Evolutionary conservation across 2,888 invertebrate genomes (phyloP).

Genomic region (Eupithecia abbreviata): DNA sequence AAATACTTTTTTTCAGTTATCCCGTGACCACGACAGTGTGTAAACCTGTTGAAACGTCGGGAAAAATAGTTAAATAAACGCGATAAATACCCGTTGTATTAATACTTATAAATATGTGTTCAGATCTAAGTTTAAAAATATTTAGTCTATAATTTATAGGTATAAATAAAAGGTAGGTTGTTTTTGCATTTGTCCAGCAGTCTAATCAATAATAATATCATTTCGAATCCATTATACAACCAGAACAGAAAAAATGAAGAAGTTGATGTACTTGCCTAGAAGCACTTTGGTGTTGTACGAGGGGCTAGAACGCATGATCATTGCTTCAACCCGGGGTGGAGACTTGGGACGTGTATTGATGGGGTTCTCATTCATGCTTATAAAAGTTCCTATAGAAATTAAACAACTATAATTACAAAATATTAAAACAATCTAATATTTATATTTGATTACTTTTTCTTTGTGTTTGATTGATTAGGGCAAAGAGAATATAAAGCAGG

Average conservation of each 20-base stretch:
- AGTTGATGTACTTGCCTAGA: slow-evolving; percentile 58
- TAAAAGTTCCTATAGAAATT: not conserved
- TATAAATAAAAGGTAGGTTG: not conserved
- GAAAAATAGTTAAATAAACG: too few relatives aligned
- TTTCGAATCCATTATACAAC: not conserved
- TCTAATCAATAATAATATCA: not conserved
- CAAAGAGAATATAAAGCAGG: too few relatives aligned
- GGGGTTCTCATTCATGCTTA: not conserved
- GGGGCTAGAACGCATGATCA: slow-evolving; percentile 61
- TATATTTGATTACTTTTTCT: not conserved
- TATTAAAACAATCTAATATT: not conserved
- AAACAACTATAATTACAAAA: not conserved
- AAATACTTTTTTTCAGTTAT: too few relatives aligned
- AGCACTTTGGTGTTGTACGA: slow-evolving; percentile 63
- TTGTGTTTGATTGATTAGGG: not conserved
- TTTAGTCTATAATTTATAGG: not conserved
- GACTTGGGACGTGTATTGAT: slow-evolving; percentile 49
- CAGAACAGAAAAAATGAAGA: not conserved
- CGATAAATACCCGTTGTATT: too few relatives aligned
- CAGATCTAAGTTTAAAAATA: too few relatives aligned
- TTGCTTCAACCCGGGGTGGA: slow-evolving; percentile 67
- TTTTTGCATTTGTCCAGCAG: not conserved
- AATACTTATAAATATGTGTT: too few relatives aligned
- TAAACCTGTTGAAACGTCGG: too few relatives aligned
- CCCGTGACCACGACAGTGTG: too few relatives aligned